A percentile compares a stretch with the other conserved stretches of the same genome.
phyloP scores from a whole-genome alignment of 2,113 vertebrate species.

The Protobothrops mucrosquamatus region DNA sequence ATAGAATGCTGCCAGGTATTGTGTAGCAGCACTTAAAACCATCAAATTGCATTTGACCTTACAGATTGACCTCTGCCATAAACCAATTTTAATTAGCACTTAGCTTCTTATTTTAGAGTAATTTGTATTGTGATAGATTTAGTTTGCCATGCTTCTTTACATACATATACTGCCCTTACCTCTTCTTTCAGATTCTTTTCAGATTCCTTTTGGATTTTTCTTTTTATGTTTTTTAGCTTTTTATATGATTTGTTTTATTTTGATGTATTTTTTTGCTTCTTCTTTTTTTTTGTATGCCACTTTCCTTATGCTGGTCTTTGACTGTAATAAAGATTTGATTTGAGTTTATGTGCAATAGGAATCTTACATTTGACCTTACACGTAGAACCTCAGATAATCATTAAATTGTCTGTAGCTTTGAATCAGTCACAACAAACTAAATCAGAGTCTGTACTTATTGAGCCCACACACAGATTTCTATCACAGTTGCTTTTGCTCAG shows the following conservation, averaged over 20 bases:
- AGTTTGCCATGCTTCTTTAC: background rate
- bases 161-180: background rate
- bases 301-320: background rate
- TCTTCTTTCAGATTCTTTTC: background rate
- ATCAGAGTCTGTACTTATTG: background rate
- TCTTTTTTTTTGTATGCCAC: background rate
- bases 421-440: conserved; percentile 19
- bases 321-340: background rate
- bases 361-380: background rate
- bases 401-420: background rate
- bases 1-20: background rate
- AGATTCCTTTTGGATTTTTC: background rate
- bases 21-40: background rate
- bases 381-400: background rate
- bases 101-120: background rate
- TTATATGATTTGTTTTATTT: background rate
- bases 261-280: background rate
- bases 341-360: background rate
- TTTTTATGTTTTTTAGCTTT: background rate
- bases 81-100: background rate
- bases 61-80: background rate
- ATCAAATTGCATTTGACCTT: background rate
- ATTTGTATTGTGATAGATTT: background rate
- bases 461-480: conserved; percentile 30
- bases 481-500: conserved; percentile 26